Percentiles rank a stretch among this genome's conserved stretches.
These are phyloP conservation scores for Eupelmus urozonus DNA, from an alignment of 2,888 invertebrate genomes.

Conservation along the genomic window DNA sequence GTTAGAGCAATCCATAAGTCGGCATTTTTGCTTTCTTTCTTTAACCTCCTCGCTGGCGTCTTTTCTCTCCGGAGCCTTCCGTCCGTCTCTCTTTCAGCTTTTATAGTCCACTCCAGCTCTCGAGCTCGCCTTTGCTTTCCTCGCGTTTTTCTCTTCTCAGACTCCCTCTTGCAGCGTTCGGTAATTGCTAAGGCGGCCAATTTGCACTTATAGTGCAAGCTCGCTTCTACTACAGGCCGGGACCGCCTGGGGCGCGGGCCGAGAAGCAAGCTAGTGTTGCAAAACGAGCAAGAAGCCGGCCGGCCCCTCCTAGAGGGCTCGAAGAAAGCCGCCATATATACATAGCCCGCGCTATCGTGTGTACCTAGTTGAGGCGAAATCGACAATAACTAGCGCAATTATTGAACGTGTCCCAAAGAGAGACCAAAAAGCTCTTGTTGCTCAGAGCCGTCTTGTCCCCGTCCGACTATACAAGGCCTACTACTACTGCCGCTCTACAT, in stretches of 20 bases:
- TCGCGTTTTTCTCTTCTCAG: not conserved
- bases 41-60: not conserved
- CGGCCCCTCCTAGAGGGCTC: not conserved
- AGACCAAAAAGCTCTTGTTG: not conserved
- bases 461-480: not conserved
- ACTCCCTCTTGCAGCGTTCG: too few relatives aligned
- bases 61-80: constrained; percentile 3
- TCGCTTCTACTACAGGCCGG: not conserved
- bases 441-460: not conserved
- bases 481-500: not conserved
- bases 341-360: not conserved
- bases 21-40: constrained; percentile 5
- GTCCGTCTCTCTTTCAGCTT: not conserved
- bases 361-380: constrained; percentile 11
- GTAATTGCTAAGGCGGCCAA: constrained; percentile 57
- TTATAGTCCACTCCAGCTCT: constrained; percentile 18
- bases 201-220: constrained; percentile 52
- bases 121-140: too few relatives aligned
- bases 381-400: constrained; percentile 53
- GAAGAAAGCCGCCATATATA: not conserved
- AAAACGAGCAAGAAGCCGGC: constrained; percentile 39
- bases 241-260: not conserved
- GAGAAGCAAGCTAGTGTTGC: not conserved
- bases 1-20: not conserved
- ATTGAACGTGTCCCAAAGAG: constrained; percentile 28